These are phyloP conservation scores for Plagiodera versicolora DNA, from an alignment of 2,888 invertebrate genomes.

Conservation along the genomic window DNA sequence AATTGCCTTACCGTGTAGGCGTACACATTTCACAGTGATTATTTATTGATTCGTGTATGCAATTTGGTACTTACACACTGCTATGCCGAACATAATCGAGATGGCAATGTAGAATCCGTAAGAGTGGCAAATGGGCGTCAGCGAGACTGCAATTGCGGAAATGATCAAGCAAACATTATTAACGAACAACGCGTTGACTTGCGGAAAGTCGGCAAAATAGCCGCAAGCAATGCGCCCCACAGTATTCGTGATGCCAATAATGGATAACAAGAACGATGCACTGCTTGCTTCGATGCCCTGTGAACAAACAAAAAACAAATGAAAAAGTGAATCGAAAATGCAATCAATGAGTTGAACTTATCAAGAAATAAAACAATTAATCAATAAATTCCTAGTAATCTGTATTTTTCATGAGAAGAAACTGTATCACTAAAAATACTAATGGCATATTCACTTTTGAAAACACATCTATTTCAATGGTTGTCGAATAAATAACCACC, in stretches of 20 bases:
- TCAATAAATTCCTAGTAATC: too few relatives aligned
- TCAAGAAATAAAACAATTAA: too few relatives aligned
- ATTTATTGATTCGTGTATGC: too few relatives aligned
- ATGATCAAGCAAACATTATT: constrained; percentile 92
- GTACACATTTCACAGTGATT: too few relatives aligned
- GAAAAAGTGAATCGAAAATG: not conserved
- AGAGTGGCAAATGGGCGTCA: constrained; percentile 80
- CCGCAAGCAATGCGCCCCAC: constrained; percentile 89
- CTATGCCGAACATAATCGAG: constrained; percentile 87
- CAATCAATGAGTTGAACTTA: not conserved
- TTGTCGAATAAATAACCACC: too few relatives aligned
- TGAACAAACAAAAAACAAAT: constrained; percentile 44
- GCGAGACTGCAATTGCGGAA: constrained; percentile 81
- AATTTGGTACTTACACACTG: constrained; percentile 83
- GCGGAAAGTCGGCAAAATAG: constrained; percentile 87
- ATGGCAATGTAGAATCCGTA: constrained; percentile 78
- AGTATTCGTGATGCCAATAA: constrained; percentile 93
- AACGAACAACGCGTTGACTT: constrained; percentile 87
- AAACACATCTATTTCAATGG: too few relatives aligned
- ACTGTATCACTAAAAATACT: too few relatives aligned
- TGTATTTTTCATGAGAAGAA: too few relatives aligned
- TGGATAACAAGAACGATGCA: constrained; percentile 77
- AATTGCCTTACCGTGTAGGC: too few relatives aligned
- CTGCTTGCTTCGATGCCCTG: constrained; percentile 71
- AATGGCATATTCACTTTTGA: too few relatives aligned